phyloP scores from a whole-genome alignment of 2,113 vertebrate species.

The Odontophorus gujanensis region DNA sequence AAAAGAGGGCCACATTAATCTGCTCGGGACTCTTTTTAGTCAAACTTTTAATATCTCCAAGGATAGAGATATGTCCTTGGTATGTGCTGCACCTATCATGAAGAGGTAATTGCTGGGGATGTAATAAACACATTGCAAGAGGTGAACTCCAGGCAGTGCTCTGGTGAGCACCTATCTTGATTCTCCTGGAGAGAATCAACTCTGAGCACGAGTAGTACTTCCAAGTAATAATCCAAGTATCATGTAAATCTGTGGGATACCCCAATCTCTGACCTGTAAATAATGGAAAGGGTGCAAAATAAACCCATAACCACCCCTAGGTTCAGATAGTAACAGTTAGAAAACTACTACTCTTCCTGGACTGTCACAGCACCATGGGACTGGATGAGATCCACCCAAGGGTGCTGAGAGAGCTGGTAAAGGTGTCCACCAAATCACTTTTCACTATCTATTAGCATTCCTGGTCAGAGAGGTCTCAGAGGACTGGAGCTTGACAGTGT shows the following conservation, averaged over 20 bases:
- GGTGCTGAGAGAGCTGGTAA: too few relatives aligned
- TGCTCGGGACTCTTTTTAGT: neutral
- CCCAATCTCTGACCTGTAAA: too few relatives aligned
- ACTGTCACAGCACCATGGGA: too few relatives aligned
- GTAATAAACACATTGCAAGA: neutral
- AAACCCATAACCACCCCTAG: too few relatives aligned
- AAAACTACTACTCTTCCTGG: too few relatives aligned
- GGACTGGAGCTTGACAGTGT: too few relatives aligned
- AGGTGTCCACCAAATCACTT: too few relatives aligned
- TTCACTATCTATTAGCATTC: too few relatives aligned
- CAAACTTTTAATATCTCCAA: neutral
- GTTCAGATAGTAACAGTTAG: too few relatives aligned
- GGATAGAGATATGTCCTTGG: neutral
- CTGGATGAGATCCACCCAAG: too few relatives aligned
- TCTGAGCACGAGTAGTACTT: neutral
- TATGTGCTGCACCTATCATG: neutral
- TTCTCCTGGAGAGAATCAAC: neutral
- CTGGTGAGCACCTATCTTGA: neutral
- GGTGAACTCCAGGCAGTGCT: neutral
- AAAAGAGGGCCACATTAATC: neutral
- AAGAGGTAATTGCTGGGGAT: neutral
- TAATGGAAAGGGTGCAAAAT: too few relatives aligned
- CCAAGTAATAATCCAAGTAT: neutral
- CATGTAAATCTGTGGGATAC: neutral
- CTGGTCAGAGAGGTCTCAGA: too few relatives aligned